phyloP scores from a whole-genome alignment of 2,797 vertebrate species.

The Megalops cyprinoides region DNA sequence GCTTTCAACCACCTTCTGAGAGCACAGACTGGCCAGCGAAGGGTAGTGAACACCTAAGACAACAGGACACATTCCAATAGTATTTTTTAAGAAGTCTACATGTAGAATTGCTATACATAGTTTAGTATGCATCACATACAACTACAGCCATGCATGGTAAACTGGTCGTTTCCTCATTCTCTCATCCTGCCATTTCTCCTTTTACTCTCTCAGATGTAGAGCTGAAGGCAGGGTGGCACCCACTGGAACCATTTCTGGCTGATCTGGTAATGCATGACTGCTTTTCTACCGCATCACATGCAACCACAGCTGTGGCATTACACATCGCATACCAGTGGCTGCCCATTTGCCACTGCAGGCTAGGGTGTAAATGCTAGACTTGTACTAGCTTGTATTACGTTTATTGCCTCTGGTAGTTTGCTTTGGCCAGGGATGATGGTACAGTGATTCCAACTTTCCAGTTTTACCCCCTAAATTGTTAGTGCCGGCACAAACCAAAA shows the following conservation, averaged over 20 bases:
- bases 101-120: no score
- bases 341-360: neutral
- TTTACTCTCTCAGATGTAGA: neutral
- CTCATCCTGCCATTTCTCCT: neutral
- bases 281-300: neutral
- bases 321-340: neutral
- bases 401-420: no score
- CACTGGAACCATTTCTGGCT: neutral
- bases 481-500: neutral
- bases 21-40: slow-evolving; percentile 90
- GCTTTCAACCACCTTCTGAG: slow-evolving; percentile 87
- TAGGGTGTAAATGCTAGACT: no score
- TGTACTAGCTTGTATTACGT: no score
- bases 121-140: no score
- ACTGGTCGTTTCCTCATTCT: neutral
- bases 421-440: neutral
- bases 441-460: neutral
- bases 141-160: neutral
- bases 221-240: neutral
- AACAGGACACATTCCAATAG: neutral
- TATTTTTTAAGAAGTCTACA: no score
- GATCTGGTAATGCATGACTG: neutral
- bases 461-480: neutral
- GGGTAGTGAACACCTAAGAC: slow-evolving; percentile 89
- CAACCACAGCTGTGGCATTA: neutral